These are phyloP conservation scores for Oxyteleia sp. DNA, from an alignment of 2,888 invertebrate genomes.

Conservation along the genomic window DNA sequence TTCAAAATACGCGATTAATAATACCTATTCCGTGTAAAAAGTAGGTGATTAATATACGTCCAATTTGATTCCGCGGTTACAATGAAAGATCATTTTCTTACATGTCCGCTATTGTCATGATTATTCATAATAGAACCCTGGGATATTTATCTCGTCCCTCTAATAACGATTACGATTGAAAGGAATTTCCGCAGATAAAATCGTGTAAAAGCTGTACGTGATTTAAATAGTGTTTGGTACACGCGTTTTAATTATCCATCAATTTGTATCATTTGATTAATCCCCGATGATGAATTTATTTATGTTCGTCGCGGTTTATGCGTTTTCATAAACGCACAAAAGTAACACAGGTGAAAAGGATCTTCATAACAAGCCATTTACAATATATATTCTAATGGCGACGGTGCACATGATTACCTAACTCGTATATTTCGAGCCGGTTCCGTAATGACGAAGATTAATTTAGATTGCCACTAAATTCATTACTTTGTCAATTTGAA, in stretches of 20 bases:
- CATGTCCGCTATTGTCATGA: not conserved
- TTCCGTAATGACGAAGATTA: constrained; percentile 43
- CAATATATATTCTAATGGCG: constrained; percentile 34
- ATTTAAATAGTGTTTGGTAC: not conserved
- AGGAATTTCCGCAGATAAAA: constrained; percentile 6
- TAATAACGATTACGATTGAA: constrained; percentile 10
- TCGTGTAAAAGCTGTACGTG: not conserved
- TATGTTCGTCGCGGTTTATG: constrained; percentile 23
- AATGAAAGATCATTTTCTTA: constrained; percentile 15
- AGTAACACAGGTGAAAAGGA: constrained; percentile 6
- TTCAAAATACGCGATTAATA: constrained; percentile 49
- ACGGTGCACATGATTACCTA: constrained; percentile 20
- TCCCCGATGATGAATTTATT: constrained; percentile 17
- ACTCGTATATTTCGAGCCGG: constrained; percentile 32
- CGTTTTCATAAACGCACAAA: constrained; percentile 16
- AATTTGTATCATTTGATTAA: constrained; percentile 31
- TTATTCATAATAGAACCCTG: constrained; percentile 15
- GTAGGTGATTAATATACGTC: constrained; percentile 39
- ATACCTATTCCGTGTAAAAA: constrained; percentile 32
- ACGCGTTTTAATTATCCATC: constrained; percentile 28
- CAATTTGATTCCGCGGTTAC: constrained; percentile 13
- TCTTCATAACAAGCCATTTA: constrained; percentile 23
- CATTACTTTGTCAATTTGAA: constrained; percentile 41
- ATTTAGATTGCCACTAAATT: constrained; percentile 20
- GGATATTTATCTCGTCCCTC: constrained; percentile 5